Base-by-base conservation (phyloP, 2,113 vertebrate genomes). In the Anolis carolinensis region DNA sequence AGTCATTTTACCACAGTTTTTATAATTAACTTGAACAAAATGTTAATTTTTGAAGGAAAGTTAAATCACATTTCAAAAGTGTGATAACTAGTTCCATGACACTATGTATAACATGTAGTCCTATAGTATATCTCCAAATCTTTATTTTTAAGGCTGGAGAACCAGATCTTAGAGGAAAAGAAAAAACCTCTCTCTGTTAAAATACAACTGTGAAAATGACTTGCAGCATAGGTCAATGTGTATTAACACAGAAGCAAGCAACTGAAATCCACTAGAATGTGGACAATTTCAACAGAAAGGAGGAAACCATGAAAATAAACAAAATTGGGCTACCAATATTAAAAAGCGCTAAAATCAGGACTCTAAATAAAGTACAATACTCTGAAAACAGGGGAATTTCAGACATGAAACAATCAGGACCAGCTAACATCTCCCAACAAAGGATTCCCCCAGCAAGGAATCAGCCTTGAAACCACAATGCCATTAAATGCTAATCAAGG, bases 31-130 rank as follows among this genome's bases (percentile, higher is more conserved):
- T 30, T 6, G 50, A 67, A 80, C 59, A 67, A 80, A 59, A 16
- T 67, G 7, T 34, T 79, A 20, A 62, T 36, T 23, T 21, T 79
- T 65, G 27, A 67, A 25, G 65, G 21, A 27, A 30, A 68, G n/a
- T n/a, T n/a, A n/a, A n/a, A n/a, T n/a, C n/a, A n/a, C n/a, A n/a
- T 7, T 44, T 80, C 62, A 81, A 65, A 82, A 7, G 39, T 20
- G 4, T 8, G n/a, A n/a, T 73, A 44, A 55, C 39, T 13, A 59
- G 8, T 59, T 44, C 18, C 11, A 62, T 10, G 59, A 10, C 48
- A 48, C 63, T 82, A 67, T 88, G 79, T 76, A 91, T 82, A 93
- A 89, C 89, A 50, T 25, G 59, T 73, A 32, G 23, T 50, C 2
- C 10, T 5, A 65, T 21, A 18, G 73, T 36, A 63, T 48, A 11